These are phyloP conservation scores for Pristionchus maxplancki DNA, from an alignment of 2,888 invertebrate genomes.

Conservation along the genomic window DNA sequence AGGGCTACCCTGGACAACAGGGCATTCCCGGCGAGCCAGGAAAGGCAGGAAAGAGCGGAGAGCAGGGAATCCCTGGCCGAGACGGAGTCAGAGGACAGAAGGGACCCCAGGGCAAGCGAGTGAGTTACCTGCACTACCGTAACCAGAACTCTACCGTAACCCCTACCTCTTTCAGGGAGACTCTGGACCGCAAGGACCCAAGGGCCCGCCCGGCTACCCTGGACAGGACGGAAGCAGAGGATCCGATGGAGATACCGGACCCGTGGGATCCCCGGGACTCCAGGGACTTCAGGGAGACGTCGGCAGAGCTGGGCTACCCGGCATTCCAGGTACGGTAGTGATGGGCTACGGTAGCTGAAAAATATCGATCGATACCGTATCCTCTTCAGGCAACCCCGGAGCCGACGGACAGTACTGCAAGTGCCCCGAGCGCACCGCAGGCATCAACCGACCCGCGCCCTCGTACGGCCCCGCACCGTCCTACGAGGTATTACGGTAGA, in stretches of 20 bases:
- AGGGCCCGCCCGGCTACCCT: constrained; percentile 70
- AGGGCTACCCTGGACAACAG: constrained; percentile 68
- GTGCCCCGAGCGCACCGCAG: constrained; percentile 66
- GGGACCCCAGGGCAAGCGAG: constrained; percentile 61
- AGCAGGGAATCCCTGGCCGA: constrained; percentile 61
- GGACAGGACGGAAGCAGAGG: constrained; percentile 68
- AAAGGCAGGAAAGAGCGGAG: constrained; percentile 67
- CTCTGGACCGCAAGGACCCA: constrained; percentile 68
- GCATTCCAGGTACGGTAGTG: constrained; percentile 56
- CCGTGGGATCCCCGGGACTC: constrained; percentile 67
- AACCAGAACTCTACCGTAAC: neutral
- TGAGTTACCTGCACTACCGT: neutral
- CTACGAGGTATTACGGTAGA: constrained; percentile 7
- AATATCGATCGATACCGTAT: neutral
- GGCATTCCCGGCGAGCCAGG: constrained; percentile 74
- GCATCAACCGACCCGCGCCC: constrained; percentile 56
- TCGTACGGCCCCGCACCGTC: constrained; percentile 24
- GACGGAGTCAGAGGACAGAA: constrained; percentile 66
- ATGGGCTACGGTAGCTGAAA: neutral
- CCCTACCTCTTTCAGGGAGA: constrained; percentile 60
- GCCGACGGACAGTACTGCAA: constrained; percentile 68
- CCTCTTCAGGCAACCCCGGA: constrained; percentile 53
- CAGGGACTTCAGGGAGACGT: constrained; percentile 67
- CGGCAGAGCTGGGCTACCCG: constrained; percentile 68
- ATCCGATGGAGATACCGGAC: constrained; percentile 66